Evolutionary conservation across 1,140 invertebrate genomes (phyloP).

Genomic region (Hyles euphorbiae): DNA sequence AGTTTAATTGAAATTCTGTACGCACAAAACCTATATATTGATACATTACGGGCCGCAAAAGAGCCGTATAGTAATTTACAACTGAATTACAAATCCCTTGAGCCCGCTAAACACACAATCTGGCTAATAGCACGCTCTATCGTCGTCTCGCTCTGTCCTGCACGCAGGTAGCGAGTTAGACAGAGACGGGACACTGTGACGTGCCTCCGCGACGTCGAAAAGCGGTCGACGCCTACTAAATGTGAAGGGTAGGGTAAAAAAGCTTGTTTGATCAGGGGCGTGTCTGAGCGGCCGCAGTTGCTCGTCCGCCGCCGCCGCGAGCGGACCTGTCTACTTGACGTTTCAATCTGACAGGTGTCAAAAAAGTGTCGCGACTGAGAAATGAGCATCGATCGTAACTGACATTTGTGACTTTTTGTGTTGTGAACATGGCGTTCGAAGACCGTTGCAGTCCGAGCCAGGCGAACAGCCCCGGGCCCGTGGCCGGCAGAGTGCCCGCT

Average conservation of each 20-base stretch:
- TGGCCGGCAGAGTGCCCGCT: constrained; percentile 52
- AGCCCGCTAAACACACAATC: constrained; percentile 69
- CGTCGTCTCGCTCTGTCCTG: constrained; percentile 33
- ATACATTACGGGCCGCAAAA: constrained; percentile 66
- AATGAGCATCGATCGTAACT: constrained; percentile 15
- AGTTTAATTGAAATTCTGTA: constrained; percentile 69
- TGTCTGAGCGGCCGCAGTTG: constrained; percentile 51
- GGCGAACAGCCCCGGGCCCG: constrained; percentile 73
- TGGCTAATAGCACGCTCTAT: constrained; percentile 52
- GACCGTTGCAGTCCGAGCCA: constrained; percentile 78
- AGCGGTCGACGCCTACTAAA: constrained; percentile 51
- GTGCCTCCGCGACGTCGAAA: constrained; percentile 29
- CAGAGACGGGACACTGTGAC: constrained; percentile 29
- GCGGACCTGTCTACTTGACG: constrained; percentile 36
- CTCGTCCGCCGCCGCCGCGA: constrained; percentile 46
- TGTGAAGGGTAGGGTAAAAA: constrained; percentile 42
- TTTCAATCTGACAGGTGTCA: constrained; percentile 48
- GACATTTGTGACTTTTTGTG: constrained; percentile 1
- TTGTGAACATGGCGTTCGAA: constrained; percentile 75
- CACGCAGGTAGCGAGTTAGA: constrained; percentile 10
- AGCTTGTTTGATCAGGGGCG: constrained; percentile 63
- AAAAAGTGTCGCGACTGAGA: constrained; percentile 3
- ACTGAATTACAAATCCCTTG: constrained; percentile 69
- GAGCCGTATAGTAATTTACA: constrained; percentile 66
- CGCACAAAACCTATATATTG: constrained; percentile 64